Base-by-base conservation (phyloP, 2,888 invertebrate genomes). In the Hemicrepidius hirtus region DNA sequence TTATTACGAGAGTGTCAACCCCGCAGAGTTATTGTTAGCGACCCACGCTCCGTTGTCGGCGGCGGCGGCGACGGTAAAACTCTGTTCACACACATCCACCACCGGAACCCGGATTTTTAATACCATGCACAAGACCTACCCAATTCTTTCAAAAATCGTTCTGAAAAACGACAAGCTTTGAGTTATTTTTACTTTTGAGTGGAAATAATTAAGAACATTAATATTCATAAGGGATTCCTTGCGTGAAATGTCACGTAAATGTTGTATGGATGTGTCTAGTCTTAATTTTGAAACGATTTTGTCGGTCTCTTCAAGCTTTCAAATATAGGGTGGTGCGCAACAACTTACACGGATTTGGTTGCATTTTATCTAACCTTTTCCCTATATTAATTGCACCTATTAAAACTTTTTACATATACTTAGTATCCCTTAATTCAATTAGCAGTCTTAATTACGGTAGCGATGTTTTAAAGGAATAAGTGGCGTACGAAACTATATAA, bases 21-120 rank as follows among this genome's bases (percentile, higher is more conserved):
- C 77, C 74, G 73, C 75, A 78, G 78, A 78, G 77, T 78, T 78
- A 78, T 78, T 78, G 78, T 78, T 78, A 74, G 74, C 74, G 74
- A 70, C 70, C 70, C 66, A 73, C 73, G 70, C 62, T 71, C 46
- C 67, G 67, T 16, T 71, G 53, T 46, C 73, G 68, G 49, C 55
- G 49, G 7, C 49, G 20, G 1, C 44, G n/a, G 5, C 50, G 44
- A 16, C 44, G 44, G 4, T 18, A 18, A 9, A 24, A 24, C 24
- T 2, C 13, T 4, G 1, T 18, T 12, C 53, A 18, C 5, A 10
- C 13, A 62, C 62, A 44, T 62, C 62, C 24, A 44, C 62, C 44
- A 44, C 41, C 40, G 24, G 41, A 62, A 28, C 62, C 41, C 62
- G 40, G 40, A 40, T 28, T 20, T 40, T 18, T 4, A n/a, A 12